phyloP scores from a whole-genome alignment of 2,888 invertebrate genomes.

The Phaedon cochleariae region DNA sequence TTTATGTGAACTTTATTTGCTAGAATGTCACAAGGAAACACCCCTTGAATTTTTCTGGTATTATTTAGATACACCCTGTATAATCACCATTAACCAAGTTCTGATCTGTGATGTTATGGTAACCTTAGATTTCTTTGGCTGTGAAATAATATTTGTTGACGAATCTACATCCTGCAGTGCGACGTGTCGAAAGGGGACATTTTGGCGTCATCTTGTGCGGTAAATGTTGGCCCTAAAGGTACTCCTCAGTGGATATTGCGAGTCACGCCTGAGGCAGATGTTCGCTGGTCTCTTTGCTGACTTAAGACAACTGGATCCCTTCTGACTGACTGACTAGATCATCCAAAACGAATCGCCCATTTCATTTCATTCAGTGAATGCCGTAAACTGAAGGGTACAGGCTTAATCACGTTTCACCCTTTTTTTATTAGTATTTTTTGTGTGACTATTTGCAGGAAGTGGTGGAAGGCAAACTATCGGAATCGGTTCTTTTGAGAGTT shows the following conservation, averaged over 20 bases:
- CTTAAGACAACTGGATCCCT: conserved; percentile 51
- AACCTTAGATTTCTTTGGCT: too few relatives aligned
- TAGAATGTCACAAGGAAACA: too few relatives aligned
- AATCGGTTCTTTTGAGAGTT: too few relatives aligned
- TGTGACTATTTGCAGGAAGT: conserved; percentile 20
- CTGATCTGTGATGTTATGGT: too few relatives aligned
- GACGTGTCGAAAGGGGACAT: neutral
- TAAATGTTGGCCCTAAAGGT: neutral
- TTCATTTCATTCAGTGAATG: conserved; percentile 39
- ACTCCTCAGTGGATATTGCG: conserved; percentile 49
- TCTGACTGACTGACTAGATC: conserved; percentile 19
- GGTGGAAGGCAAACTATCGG: neutral
- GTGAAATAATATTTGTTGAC: too few relatives aligned
- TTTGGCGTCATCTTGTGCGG: neutral
- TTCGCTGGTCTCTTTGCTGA: conserved; percentile 51
- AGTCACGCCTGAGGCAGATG: conserved; percentile 59
- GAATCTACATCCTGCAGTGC: neutral
- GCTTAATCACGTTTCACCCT: conserved; percentile 42
- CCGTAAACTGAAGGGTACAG: conserved; percentile 45
- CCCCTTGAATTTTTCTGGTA: too few relatives aligned
- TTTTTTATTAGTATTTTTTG: conserved; percentile 25
- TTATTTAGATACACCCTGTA: too few relatives aligned
- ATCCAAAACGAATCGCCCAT: conserved; percentile 39
- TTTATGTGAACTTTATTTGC: too few relatives aligned
- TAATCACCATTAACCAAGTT: too few relatives aligned